Base-by-base conservation (phyloP, 2,888 invertebrate species). In the Cyclophora albipunctata region DNA sequence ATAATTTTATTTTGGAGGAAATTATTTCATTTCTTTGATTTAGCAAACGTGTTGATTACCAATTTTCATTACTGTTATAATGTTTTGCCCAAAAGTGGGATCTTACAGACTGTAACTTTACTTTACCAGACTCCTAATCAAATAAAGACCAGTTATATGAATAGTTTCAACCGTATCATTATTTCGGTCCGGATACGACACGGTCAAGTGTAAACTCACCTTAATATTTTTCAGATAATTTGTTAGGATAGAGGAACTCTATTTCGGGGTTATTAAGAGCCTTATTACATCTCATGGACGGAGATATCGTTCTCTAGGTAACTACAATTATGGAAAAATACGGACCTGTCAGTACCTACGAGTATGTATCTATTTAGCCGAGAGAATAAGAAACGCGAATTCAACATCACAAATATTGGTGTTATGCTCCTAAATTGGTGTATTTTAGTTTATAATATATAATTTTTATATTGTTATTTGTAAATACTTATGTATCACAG, bases 241-340 rank as follows among this genome's bases (percentile, higher is more conserved):
- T 20, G 20, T 20, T 20, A 20, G 20, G 20, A 20, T 20, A 7
- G 37, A 51, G 53, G 55, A 53, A 57, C 51, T 55, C 42, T 34
- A 48, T 60, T 53, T 49, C 49, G 47, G 52, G 54, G 54, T 56
- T 53, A 33, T 50, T 34, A 47, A 53, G 60, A 59, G 57, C 60
- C 57, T 63, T 63, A 60, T 62, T 63, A 73, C 69, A 75, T 73
- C 71, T 75, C 76, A 74, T 83, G 83, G 84, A 84, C 84, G 84
- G 84, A 84, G 73, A 77, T 71, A 67, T 71, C 58, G 63, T 69
- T 71, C 65, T 66, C 61, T 53, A 43, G 43, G 34, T 34, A 42
- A 20, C 43, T 63, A 52, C 56, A 42, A 51, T n/a, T 53, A 7
- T 52, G 46, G 52, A 51, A 48, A 34, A 49, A 34, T 45, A 37